Evolutionary conservation across 2,113 vertebrate species (phyloP), one percentile per base, ranked within the genome.

Genomic region (Brachypteracias leptosomus): DNA sequence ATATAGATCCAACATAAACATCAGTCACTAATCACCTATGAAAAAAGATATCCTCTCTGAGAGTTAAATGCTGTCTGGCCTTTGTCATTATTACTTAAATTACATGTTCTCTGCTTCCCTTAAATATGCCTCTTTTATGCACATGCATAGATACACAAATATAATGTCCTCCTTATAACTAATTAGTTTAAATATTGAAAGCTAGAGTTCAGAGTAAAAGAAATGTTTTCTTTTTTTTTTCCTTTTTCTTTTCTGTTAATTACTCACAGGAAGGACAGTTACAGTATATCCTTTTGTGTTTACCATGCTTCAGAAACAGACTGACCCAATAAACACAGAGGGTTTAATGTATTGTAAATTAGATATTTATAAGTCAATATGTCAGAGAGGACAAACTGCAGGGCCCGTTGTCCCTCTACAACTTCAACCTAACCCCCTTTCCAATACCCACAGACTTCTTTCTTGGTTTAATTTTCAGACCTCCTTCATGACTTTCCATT

Each of bases 31-130:
- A 95, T 93, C 87, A 95, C 38, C 13, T 51, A 28, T 68, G n/a
- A 90, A 78, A 61, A 81, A 77, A 75, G 18, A 84, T 73, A 94
- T 20, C 44, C 24, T 71, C 70, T 84, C n/a, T 42, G 61, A 93
- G 93, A 95, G 95, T 21, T 33, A 29, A 42, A n/a, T 70, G 33
- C 31, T 92, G 54, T 73, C 88, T 86, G 88, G 77, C 40, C 47
- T 91, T 95, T 89, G 85, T 85, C 61, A 31, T 54, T 57, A 31
- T 88, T 85, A 85, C n/a, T 93, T 93, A 75, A 85, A 21, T 85
- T 93, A 92, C 2, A 35, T 1, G 35, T 83, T 79, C 90, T 72
- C 25, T 72, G 7, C 13, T 79, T 76, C 29, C 15, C 11, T 91
- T 71, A 71, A 74, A 71, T 44, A n/a, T 36, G 3, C 47, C 10